Evolutionary conservation across 1,140 invertebrate genomes (phyloP).

Genomic region (Hylaeus volcanicus): DNA sequence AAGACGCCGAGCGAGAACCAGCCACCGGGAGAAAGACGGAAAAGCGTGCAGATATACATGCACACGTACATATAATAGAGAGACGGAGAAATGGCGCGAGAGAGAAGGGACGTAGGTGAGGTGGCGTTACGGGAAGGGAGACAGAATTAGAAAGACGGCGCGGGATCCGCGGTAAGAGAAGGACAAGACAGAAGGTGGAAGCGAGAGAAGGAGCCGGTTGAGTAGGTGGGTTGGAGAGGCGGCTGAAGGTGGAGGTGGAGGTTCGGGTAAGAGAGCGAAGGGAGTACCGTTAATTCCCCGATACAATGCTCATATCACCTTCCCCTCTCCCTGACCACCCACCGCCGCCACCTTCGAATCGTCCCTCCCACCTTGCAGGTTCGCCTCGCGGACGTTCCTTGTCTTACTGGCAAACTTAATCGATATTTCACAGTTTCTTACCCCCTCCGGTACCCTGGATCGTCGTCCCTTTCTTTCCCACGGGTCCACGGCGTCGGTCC

Average conservation of each 20-base stretch:
- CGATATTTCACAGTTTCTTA: conserved; percentile 82
- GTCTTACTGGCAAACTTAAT: conserved; percentile 82
- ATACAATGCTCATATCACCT: conserved; percentile 82
- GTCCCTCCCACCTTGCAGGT: conserved; percentile 60
- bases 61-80: conserved; percentile 52
- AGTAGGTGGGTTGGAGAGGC: conserved; percentile 23
- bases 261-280: conserved; percentile 54
- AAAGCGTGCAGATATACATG: conserved; percentile 56
- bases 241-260: conserved; percentile 42
- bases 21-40: conserved; percentile 47
- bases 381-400: conserved; percentile 79
- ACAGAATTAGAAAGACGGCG: conserved; percentile 50
- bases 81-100: conserved; percentile 56
- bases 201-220: conserved; percentile 31
- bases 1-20: conserved; percentile 49
- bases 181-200: conserved; percentile 42
- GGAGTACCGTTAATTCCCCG: conserved; percentile 80
- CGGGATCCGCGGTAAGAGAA: conserved; percentile 55
- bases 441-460: conserved; percentile 69
- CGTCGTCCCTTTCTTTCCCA: conserved; percentile 25
- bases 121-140: conserved; percentile 34
- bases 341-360: conserved; percentile 53
- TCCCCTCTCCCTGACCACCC: conserved; percentile 73
- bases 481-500: conserved; percentile 25
- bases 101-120: conserved; percentile 13